Base-by-base conservation (phyloP, 2,888 invertebrate genomes). In the Monopis laevigella region DNA sequence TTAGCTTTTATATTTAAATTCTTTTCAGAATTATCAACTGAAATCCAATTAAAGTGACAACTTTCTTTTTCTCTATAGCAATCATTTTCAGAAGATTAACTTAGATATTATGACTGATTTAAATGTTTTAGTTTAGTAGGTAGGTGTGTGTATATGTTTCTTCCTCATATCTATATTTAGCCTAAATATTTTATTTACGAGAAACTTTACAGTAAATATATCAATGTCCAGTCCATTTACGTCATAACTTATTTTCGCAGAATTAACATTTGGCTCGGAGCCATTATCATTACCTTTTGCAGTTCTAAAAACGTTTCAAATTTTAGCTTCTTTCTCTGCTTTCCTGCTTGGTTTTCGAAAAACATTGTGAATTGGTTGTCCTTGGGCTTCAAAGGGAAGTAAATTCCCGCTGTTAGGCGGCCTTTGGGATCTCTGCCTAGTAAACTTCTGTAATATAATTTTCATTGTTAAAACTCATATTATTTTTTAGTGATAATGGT, bases 391-490 rank as follows among this genome's bases (percentile, higher is more conserved):
- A 94, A 69, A 14, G 92, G 88, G 65, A 95, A 93, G 71, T 94
- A 95, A 53, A 96, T 83, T 39, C 96, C 95, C 4, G 95, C 92
- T 8, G 86, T 82, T 8, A 95, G 84, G 46, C 87, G 88, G 35
- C 94, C 94, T 55, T 93, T 93, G 34, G 88, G 88, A 59, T 94
- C 89, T 42, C 95, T 85, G 6, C 90, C 87, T 40, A 96, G 73
- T 40, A 94, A 82, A 71, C 91, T 92, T 62, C 91, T 84, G 66
- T 46, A 83, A 69, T 45, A 17, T 27, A 3, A 27, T 27, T 27
- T 27, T 11, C 27, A 27, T 10, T n/a, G 11, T n/a, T 27, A 6
- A 27, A 3, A 5, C 24, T 7, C 8, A 24, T 7, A 7, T 24
- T 8, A 24, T 5, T 24, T 8, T 24, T 24, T 24, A 8, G 24